Conservation (phyloP, 2,888 invertebrate species). For the Sialis lutaria region DNA sequence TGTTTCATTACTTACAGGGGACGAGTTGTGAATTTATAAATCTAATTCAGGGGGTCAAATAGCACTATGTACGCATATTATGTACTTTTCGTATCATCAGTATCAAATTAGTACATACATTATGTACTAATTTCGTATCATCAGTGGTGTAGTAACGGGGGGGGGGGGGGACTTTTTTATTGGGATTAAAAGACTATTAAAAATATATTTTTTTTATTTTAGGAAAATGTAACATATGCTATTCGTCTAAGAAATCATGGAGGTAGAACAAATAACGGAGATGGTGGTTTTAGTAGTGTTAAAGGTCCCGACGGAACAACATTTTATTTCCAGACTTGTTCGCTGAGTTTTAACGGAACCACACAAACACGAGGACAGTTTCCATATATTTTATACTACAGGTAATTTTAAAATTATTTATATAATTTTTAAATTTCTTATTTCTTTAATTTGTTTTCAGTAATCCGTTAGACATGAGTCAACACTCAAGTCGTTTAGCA, state of each 20-base stretch:
- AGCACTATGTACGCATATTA: no score
- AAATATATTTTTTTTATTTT: conserved; percentile 10
- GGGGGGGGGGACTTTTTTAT: no score
- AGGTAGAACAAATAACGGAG: conserved; percentile 85
- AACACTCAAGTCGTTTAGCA: conserved; percentile 35
- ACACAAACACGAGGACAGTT: conserved; percentile 89
- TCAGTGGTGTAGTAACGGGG: no score
- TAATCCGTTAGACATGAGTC: conserved; percentile 38
- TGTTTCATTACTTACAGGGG: no score
- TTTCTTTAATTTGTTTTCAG: conserved; percentile 16
- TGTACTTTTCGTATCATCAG: no score
- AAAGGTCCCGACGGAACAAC: conserved; percentile 86
- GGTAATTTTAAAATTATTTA: conserved; percentile 26
- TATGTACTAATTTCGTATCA: no score
- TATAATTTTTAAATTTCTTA: background rate
- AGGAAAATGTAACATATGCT: conserved; percentile 82
- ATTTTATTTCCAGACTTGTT: conserved; percentile 80
- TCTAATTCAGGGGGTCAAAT: no score
- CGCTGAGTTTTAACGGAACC: conserved; percentile 92
- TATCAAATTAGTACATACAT: no score
- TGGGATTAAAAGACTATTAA: conserved; percentile 1
- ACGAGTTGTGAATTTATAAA: no score
- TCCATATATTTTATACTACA: conserved; percentile 80
- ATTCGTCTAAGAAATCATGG: conserved; percentile 77
- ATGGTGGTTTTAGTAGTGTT: conserved; percentile 74